phyloP scores from a whole-genome alignment of 2,797 vertebrate genomes.

The Falco peregrinus region DNA sequence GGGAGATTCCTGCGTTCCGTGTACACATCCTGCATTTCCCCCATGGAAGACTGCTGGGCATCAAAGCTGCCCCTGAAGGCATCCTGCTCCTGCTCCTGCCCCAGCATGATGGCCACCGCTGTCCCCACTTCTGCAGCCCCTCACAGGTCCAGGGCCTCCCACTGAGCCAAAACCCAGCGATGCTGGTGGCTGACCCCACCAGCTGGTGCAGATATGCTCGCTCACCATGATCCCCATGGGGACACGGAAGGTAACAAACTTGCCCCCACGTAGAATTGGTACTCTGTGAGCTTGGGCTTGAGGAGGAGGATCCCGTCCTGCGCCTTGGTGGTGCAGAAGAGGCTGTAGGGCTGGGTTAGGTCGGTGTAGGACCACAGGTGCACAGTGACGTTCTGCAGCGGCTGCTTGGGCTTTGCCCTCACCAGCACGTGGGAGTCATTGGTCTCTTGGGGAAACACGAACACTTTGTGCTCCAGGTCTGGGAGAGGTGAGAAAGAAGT shows the following conservation, averaged over 20 bases:
- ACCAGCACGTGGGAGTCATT: neutral
- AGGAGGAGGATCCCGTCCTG: conserved; percentile 59
- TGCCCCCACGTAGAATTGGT: conserved; percentile 11
- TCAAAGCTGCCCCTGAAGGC: conserved; percentile 75
- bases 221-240: neutral
- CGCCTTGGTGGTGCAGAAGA: conserved; percentile 32
- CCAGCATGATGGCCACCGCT: conserved; percentile 72
- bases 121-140: conserved; percentile 75
- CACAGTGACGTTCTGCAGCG: conserved; percentile 26
- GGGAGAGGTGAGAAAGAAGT: neutral
- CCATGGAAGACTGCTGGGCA: conserved; percentile 75
- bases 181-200: conserved; percentile 50
- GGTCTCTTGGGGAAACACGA: conserved; percentile 16
- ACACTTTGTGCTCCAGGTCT: neutral
- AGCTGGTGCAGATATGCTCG: conserved; percentile 73
- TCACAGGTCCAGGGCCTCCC: conserved; percentile 76
- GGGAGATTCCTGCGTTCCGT: conserved; percentile 78
- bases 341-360: conserved; percentile 45
- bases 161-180: conserved; percentile 64
- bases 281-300: conserved; percentile 39
- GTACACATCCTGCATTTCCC: conserved; percentile 79
- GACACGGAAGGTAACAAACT: neutral
- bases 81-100: conserved; percentile 81
- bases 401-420: neutral
- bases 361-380: conserved; percentile 73